Base-by-base conservation (phyloP, 2,113 vertebrate genomes). In the Cisticola juncidis region DNA sequence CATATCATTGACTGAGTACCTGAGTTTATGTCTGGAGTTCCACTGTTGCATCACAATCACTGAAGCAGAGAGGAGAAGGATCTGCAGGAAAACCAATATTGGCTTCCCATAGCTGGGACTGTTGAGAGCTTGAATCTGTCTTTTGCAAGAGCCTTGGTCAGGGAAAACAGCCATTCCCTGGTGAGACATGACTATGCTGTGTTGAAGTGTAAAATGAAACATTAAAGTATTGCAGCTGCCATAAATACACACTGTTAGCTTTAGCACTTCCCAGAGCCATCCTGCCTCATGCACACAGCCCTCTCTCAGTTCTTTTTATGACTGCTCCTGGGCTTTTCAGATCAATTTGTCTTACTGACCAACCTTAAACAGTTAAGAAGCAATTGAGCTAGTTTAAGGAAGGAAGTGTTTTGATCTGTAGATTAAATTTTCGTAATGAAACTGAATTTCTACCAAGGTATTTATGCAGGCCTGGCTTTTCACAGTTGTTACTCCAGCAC, bases 271-370 rank as follows among this genome's bases (percentile, higher is more conserved):
- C 65, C 91, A 94, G 87, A 88, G 86, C 95, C 71, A 76, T 94
- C 92, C 82, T 91, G 82, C 71, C 38, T 93, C 65, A 3, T 84
- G 68, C 80, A 81, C 77, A 47, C 68, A 87, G 65, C 65, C 22
- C 71, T 81, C 31, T 89, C 94, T 88, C 86, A 86, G 76, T 86
- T 80, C 81, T 83, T 89, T 97, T 96, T 94, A 94, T 92, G 80
- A 84, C 89, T 82, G 65, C 90, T 92, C 26, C 81, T 95, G 94
- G 81, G 86, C 90, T 84, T 94, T 94, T 91, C 62, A 91, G 86
- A 95, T 94, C 91, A 77, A 91, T 97, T 96, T 95, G 78, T 97
- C 95, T 95, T 96, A 72, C 90, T 96, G 96, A 91, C 92, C 95
- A 95, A 38, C 74, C 42, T 96, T 91, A 93, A 95, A 81, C 71